Percentiles rank a stretch among this genome's conserved stretches.
Conservation (phyloP, 2,888 invertebrate genomes). For the Empis stercorea region DNA sequence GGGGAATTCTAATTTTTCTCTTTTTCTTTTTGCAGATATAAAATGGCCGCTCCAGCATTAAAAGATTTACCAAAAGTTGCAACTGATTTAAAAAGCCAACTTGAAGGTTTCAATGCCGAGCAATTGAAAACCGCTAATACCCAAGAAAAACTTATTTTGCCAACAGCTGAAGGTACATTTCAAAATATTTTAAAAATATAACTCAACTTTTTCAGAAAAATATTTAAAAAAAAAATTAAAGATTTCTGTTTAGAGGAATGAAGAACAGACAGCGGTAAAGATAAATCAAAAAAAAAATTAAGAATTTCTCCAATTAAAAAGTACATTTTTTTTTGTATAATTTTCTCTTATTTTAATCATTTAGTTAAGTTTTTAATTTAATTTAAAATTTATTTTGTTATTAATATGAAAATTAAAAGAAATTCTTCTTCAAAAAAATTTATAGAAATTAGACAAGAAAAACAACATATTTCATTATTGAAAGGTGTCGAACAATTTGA, state of each 20-base stretch:
- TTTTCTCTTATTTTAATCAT: too few species aligned
- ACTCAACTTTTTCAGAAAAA: too few species aligned
- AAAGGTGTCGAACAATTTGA: conserved; percentile 67
- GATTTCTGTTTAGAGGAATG: background rate
- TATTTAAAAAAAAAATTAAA: background rate
- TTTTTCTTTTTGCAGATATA: background rate
- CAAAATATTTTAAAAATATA: too few species aligned
- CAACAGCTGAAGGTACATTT: conserved; percentile 92
- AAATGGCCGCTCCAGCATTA: conserved; percentile 52
- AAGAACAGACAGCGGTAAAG: too few species aligned
- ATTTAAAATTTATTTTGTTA: background rate
- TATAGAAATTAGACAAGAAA: conserved; percentile 60
- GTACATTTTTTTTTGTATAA: too few species aligned
- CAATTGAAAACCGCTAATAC: conserved; percentile 81
- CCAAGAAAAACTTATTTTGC: conserved; percentile 82
- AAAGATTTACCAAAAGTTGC: conserved; percentile 88
- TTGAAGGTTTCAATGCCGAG: conserved; percentile 80
- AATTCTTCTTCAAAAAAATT: background rate
- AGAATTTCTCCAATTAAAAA: too few species aligned
- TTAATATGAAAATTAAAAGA: background rate
- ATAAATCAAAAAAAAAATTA: too few species aligned
- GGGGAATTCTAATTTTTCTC: too few species aligned
- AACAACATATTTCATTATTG: conserved; percentile 62
- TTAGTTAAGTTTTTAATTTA: too few species aligned
- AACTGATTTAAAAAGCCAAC: conserved; percentile 75